Percentiles rank a stretch among this genome's conserved stretches.
Conservation (phyloP, 2,888 invertebrate genomes). For the Chrysina gloriosa region DNA sequence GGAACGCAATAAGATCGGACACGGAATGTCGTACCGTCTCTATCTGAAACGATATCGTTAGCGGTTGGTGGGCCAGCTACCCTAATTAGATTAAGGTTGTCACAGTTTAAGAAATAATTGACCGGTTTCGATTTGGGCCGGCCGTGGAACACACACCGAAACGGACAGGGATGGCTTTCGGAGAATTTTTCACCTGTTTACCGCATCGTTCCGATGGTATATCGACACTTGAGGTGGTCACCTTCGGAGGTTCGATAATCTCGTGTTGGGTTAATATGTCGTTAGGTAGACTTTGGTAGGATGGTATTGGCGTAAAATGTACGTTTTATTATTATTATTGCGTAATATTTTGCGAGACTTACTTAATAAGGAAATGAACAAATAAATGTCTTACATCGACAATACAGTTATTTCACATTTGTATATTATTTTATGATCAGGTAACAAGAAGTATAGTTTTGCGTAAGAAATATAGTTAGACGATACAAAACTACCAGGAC, state of each 20-base stretch:
- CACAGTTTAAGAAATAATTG: slow-evolving; percentile 64
- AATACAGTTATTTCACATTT: no score
- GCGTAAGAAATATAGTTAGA: no score
- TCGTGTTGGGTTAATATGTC: background rate
- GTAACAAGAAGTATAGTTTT: no score
- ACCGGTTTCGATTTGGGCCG: slow-evolving; percentile 52
- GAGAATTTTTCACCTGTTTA: slow-evolving; percentile 2
- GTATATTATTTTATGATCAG: no score
- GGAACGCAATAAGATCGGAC: slow-evolving; percentile 36
- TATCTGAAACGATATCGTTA: slow-evolving; percentile 50
- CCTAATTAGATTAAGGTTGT: slow-evolving; percentile 63
- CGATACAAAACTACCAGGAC: no score
- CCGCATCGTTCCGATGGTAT: background rate
- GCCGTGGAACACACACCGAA: slow-evolving; percentile 27
- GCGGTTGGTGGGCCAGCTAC: slow-evolving; percentile 59
- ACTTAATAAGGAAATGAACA: no score
- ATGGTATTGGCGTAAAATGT: background rate
- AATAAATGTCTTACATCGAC: no score
- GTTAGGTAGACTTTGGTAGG: no score
- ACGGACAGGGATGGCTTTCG: slow-evolving; percentile 25
- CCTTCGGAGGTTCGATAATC: background rate
- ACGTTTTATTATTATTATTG: background rate
- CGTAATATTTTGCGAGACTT: background rate
- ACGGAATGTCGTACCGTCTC: slow-evolving; percentile 32
- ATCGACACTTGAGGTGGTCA: background rate